Evolutionary conservation across 2,888 invertebrate genomes (phyloP).

Genomic region (Caenorhabditis drosophilae): DNA sequence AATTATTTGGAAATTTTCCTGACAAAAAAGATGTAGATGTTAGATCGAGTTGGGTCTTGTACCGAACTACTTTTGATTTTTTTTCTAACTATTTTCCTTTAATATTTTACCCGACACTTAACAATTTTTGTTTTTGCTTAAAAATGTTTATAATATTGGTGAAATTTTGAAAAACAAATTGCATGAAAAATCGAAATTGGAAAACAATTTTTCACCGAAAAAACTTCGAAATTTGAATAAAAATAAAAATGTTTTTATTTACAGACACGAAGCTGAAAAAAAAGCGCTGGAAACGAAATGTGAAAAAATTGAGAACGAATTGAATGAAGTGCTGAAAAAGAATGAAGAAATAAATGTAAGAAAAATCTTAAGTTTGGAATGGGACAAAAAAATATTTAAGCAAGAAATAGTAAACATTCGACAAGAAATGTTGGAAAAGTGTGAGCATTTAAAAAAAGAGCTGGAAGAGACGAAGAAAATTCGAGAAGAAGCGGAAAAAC

Average conservation of each 20-base stretch:
- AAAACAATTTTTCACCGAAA: too few relatives aligned
- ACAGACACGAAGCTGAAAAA: conserved; percentile 25
- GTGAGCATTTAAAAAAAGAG: conserved; percentile 19
- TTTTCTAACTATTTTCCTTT: neutral
- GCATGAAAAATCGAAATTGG: conserved; percentile 5
- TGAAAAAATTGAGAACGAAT: conserved; percentile 14
- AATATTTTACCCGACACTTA: too few relatives aligned
- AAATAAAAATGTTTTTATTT: conserved; percentile 5
- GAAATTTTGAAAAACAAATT: too few relatives aligned
- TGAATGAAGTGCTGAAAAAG: conserved; percentile 16
- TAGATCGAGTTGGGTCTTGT: neutral
- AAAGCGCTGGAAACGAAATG: conserved; percentile 19
- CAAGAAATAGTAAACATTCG: conserved; percentile 14
- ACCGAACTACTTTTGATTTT: neutral
- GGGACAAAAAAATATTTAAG: too few relatives aligned
- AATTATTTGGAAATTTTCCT: neutral
- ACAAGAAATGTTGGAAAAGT: conserved; percentile 29
- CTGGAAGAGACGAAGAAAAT: conserved; percentile 24
- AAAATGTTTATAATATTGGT: too few relatives aligned
- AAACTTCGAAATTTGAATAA: too few relatives aligned
- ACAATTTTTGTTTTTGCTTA: too few relatives aligned
- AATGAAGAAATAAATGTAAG: conserved; percentile 1
- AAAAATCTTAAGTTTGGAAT: too few relatives aligned
- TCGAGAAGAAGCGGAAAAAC: conserved; percentile 22
- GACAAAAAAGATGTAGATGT: conserved; percentile 1